A percentile compares a stretch with the other conserved stretches of the same genome.
These are phyloP conservation scores for Mayetiola destructor DNA, from an alignment of 2,888 invertebrate genomes.

Conservation along the genomic window DNA sequence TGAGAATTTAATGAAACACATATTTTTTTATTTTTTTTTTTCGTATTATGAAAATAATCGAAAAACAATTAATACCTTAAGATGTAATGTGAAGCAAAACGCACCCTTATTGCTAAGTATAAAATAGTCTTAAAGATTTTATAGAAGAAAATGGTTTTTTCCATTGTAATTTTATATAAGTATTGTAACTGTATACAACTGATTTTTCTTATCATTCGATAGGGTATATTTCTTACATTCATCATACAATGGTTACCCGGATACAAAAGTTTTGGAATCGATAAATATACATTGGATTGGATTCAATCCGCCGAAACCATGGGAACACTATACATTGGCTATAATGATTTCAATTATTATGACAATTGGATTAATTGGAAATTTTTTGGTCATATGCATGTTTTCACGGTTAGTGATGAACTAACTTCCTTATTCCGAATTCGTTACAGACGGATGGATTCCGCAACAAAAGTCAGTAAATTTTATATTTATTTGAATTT, in stretches of 20 bases:
- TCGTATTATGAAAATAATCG: too few relatives aligned
- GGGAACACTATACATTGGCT: slow-evolving; percentile 45
- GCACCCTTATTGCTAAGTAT: too few relatives aligned
- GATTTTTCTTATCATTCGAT: too few relatives aligned
- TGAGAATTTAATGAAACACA: too few relatives aligned
- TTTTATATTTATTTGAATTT: slow-evolving; percentile 18
- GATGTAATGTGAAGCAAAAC: too few relatives aligned
- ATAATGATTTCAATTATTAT: slow-evolving; percentile 47
- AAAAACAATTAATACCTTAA: too few relatives aligned
- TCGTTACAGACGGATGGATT: neutral
- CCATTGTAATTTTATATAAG: too few relatives aligned
- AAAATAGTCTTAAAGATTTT: too few relatives aligned
- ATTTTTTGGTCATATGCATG: slow-evolving; percentile 55
- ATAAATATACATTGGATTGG: slow-evolving; percentile 60
- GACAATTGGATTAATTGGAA: slow-evolving; percentile 52
- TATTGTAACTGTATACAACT: neutral
- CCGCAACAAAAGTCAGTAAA: neutral
- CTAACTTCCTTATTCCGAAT: neutral
- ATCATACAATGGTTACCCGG: slow-evolving; percentile 24
- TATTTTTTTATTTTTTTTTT: too few relatives aligned
- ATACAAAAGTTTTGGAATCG: slow-evolving; percentile 27
- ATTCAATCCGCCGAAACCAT: slow-evolving; percentile 46
- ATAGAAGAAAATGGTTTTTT: too few relatives aligned
- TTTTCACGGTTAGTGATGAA: slow-evolving; percentile 53
- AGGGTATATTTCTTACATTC: slow-evolving; percentile 1